Conservation (phyloP, 92 coral and sea anemone species). For the Blastomussa wellsi region DNA sequence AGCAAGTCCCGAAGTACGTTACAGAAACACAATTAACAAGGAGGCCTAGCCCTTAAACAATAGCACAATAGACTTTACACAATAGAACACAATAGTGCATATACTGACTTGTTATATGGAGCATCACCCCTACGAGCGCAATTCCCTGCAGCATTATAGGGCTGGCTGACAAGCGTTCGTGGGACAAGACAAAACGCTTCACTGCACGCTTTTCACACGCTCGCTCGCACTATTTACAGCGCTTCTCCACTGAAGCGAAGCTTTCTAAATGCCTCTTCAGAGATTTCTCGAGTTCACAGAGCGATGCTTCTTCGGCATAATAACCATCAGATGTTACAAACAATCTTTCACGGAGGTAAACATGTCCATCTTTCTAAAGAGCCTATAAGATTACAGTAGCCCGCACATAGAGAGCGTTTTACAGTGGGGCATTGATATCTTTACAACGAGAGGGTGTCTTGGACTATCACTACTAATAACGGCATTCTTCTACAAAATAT, state of each 20-base stretch:
- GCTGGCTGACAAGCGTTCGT: background rate
- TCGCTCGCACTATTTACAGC: conserved; percentile 10
- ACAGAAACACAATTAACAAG: too few species aligned
- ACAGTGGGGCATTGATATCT: background rate
- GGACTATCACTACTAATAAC: background rate
- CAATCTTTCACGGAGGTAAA: background rate
- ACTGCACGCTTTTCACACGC: background rate
- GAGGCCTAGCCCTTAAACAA: too few species aligned
- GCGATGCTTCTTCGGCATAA: conserved; percentile 31
- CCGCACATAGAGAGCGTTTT: background rate
- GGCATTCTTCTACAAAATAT: background rate
- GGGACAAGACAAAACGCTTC: conserved; percentile 14
- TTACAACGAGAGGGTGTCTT: background rate
- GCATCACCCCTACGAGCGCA: too few species aligned
- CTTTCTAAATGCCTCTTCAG: background rate
- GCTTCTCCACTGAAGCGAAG: conserved; percentile 8
- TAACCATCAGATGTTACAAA: conserved; percentile 1
- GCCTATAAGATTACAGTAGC: too few species aligned
- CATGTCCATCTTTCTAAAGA: background rate
- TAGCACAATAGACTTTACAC: too few species aligned
- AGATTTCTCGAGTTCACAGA: conserved; percentile 4
- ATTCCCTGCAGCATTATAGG: background rate
- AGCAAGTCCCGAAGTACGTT: too few species aligned
- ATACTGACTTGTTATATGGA: too few species aligned
- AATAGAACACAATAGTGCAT: too few species aligned